phyloP scores from a whole-genome alignment of 2,888 invertebrate genomes.

The Acanthopleura granulata region DNA sequence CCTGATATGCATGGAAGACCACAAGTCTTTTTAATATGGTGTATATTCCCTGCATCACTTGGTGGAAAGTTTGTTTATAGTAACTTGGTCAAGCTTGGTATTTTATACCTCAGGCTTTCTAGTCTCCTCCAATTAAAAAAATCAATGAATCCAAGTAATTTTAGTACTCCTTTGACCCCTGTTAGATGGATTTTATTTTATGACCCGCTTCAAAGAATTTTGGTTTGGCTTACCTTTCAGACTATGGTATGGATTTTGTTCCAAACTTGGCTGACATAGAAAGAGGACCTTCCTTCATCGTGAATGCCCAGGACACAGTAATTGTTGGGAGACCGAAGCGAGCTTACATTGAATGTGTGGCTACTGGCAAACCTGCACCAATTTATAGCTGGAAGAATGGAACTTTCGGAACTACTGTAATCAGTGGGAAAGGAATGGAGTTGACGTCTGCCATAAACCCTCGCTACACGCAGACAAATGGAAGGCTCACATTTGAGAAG shows the following conservation, averaged over 20 bases:
- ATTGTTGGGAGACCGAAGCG: not conserved
- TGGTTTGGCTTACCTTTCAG: not conserved
- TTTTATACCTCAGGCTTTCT: no score
- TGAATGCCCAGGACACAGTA: not conserved
- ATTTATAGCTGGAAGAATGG: constrained; percentile 81
- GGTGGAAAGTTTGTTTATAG: no score
- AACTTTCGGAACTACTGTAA: not conserved
- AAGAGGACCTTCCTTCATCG: not conserved
- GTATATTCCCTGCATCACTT: no score
- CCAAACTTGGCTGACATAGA: not conserved
- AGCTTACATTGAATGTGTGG: constrained; percentile 8
- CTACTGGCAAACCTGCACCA: constrained; percentile 87
- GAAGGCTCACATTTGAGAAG: constrained; percentile 76
- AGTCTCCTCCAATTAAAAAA: no score
- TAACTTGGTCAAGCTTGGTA: no score
- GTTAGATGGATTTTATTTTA: no score
- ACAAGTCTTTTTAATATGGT: no score
- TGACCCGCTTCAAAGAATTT: no score
- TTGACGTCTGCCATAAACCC: not conserved
- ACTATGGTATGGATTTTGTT: constrained; percentile 12
- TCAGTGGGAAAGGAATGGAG: not conserved
- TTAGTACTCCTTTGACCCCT: no score
- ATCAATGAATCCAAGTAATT: no score
- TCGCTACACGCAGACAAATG: constrained; percentile 6
- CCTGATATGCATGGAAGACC: no score